Percentiles rank a stretch among this genome's conserved stretches.
phyloP scores from a whole-genome alignment of 1,140 invertebrate species.

The Heliconius eleuchia region DNA sequence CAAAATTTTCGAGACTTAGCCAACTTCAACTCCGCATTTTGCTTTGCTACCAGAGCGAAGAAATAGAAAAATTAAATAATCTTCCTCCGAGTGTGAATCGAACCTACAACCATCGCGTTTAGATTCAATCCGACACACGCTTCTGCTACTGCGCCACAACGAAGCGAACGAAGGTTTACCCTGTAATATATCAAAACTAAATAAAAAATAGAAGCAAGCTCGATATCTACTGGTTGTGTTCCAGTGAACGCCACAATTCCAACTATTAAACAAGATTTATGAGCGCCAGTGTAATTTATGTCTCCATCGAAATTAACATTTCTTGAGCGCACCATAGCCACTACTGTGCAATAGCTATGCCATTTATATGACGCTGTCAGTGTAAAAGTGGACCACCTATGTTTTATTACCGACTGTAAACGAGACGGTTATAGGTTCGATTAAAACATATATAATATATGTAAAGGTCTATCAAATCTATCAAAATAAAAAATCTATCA shows the following conservation, averaged over 20 bases:
- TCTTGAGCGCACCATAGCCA: slow-evolving; percentile 6
- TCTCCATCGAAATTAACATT: slow-evolving; percentile 29
- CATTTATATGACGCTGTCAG: slow-evolving; percentile 4
- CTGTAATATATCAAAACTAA: neutral
- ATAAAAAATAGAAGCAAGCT: neutral
- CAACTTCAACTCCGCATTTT: too few relatives aligned
- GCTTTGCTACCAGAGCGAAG: too few relatives aligned
- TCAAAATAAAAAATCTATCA: too few relatives aligned
- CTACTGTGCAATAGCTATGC: neutral
- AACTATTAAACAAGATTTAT: slow-evolving; percentile 27
- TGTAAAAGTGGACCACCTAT: neutral
- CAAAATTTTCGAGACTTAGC: too few relatives aligned
- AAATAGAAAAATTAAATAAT: too few relatives aligned
- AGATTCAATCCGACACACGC: too few relatives aligned
- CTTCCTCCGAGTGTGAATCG: too few relatives aligned
- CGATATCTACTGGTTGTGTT: neutral
- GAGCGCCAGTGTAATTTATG: slow-evolving; percentile 21
- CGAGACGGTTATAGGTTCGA: neutral
- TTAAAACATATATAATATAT: neutral
- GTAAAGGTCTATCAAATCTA: too few relatives aligned
- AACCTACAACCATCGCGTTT: too few relatives aligned
- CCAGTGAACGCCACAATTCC: slow-evolving; percentile 16
- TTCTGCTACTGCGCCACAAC: too few relatives aligned
- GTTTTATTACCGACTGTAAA: neutral
- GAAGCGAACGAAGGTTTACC: neutral